Conservation (phyloP, 2,113 vertebrate genomes). For the Lycaon pictus region DNA sequence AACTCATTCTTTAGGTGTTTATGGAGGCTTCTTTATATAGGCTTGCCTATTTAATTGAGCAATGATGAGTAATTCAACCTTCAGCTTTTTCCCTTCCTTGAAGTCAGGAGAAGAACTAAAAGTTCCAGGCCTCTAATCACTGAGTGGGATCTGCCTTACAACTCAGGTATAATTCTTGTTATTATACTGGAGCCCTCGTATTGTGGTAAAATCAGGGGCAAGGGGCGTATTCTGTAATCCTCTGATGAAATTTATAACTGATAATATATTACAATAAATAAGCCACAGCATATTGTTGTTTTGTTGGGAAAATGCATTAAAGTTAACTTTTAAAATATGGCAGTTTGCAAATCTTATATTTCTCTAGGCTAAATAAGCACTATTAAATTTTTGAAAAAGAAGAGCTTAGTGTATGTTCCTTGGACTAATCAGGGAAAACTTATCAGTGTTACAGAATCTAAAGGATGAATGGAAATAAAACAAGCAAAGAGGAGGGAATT, state of each 20-base stretch:
- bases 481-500: background rate
- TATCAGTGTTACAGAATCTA: background rate
- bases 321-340: background rate
- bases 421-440: background rate
- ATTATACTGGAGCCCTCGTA: background rate
- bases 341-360: background rate
- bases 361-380: background rate
- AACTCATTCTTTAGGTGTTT: background rate
- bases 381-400: background rate
- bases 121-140: background rate
- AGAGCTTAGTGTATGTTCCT: background rate
- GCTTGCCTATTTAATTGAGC: background rate
- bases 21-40: background rate
- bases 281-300: background rate
- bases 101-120: background rate
- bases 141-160: background rate
- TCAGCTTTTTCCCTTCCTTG: background rate
- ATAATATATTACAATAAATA: background rate
- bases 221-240: background rate
- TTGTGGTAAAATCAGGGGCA: background rate
- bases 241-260: background rate
- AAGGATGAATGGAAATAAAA: background rate
- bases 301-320: background rate
- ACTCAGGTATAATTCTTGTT: background rate
- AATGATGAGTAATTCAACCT: background rate